A percentile compares a stretch with the other conserved stretches of the same genome.
phyloP scores from a whole-genome alignment of 2,797 vertebrate species.

The Intellagama lesueurii region DNA sequence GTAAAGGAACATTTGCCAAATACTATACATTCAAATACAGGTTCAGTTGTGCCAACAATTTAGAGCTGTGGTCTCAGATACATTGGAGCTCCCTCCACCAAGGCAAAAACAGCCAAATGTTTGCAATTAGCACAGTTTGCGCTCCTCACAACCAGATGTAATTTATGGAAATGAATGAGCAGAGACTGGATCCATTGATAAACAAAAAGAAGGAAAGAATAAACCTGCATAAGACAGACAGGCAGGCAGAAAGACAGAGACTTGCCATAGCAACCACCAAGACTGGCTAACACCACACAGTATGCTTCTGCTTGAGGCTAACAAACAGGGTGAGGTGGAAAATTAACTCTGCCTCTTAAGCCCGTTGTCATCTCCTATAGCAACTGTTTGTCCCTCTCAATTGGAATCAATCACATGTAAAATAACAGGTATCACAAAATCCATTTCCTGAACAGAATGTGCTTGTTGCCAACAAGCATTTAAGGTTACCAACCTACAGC shows the following conservation, averaged over 20 bases:
- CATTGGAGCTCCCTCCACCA: neutral
- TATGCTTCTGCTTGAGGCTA: neutral
- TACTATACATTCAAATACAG: neutral
- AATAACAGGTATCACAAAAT: neutral
- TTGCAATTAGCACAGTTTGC: neutral
- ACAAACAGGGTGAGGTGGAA: neutral
- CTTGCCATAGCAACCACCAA: neutral
- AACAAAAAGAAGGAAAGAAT: neutral
- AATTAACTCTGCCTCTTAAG: neutral
- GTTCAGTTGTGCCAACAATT: neutral
- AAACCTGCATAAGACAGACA: neutral
- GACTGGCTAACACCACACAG: neutral
- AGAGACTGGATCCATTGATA: neutral
- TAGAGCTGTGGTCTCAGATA: neutral
- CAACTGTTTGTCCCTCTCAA: neutral
- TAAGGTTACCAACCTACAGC: no score
- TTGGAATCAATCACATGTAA: neutral
- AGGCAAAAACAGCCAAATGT: neutral
- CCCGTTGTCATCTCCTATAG: neutral
- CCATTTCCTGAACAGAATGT: neutral
- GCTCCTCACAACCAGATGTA: neutral
- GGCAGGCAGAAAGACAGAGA: no score
- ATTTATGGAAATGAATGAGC: neutral
- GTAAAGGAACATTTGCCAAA: neutral
- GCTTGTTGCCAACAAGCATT: neutral